Percentiles rank a stretch among this genome's conserved stretches.
Conservation (phyloP, 2,797 vertebrate genomes). For the Enteromius viviparus region DNA sequence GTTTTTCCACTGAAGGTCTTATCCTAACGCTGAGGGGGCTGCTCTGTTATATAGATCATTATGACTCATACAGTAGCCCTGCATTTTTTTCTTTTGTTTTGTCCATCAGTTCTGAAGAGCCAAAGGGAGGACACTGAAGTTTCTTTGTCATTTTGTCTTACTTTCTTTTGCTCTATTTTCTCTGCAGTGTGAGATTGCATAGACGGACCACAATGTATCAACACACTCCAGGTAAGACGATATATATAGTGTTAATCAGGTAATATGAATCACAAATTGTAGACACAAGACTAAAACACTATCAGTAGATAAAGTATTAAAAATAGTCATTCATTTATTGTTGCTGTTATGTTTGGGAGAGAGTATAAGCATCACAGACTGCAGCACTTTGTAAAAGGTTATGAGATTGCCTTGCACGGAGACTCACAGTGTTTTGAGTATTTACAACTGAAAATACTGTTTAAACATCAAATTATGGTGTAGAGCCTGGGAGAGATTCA, state of each 20-base stretch:
- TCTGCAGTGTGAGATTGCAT: slow-evolving; percentile 1
- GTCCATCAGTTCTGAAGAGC: neutral
- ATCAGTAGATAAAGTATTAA: neutral
- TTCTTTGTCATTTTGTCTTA: neutral
- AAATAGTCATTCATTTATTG: neutral
- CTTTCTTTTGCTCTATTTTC: slow-evolving; percentile 1
- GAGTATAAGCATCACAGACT: neutral
- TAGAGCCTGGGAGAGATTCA: slow-evolving; percentile 13
- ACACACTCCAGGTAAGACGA: slow-evolving; percentile 28
- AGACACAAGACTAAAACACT: neutral
- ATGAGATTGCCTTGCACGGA: neutral
- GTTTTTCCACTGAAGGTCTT: slow-evolving; percentile 32
- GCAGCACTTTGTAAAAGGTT: neutral
- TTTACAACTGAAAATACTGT: slow-evolving; percentile 48
- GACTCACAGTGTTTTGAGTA: slow-evolving; percentile 4
- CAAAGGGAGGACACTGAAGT: neutral
- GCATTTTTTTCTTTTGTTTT: slow-evolving; percentile 5
- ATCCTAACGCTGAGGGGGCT: slow-evolving; percentile 33
- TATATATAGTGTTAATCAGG: neutral
- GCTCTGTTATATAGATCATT: slow-evolving; percentile 41
- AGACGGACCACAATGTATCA: slow-evolving; percentile 7
- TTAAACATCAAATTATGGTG: slow-evolving; percentile 33
- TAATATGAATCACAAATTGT: neutral
- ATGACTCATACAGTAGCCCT: slow-evolving; percentile 45
- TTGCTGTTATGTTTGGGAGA: neutral